Base-by-base conservation (phyloP, 2,113 vertebrate species). In the Herpetotheres cachinnans region DNA sequence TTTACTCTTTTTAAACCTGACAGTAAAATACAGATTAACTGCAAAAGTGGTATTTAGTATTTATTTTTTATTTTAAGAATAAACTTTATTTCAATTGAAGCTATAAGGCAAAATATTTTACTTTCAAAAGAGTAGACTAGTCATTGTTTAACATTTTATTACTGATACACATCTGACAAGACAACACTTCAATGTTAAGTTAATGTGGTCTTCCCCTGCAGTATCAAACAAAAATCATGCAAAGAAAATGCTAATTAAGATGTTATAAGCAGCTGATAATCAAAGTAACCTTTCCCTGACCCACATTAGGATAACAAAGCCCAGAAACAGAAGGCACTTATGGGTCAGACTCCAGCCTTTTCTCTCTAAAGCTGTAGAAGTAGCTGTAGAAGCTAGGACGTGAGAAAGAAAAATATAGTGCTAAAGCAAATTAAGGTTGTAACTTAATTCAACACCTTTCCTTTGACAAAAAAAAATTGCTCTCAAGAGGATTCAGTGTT, bases 251-350 rank as follows among this genome's bases (percentile, higher is more conserved):
- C 55, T 93, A 94, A 94, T 95, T 92, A 91, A 95, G 94, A 81
- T 55, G 34, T 71, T 81, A 81, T 17, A 95, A 63, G 85, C 47
- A 90, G 76, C 0, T 81, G 76, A 93, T 93, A 95, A 86, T 90
- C 78, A 62, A 92, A 92, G 86, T 92, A 95, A 96, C 90, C 89
- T 81, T 89, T 86, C 82, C 65, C 32, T 95, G 94, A 94, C 92
- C 92, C 86, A 71, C 83, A 92, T 92, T 63, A 95, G 90, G 90
- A 83, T 91, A 95, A 84, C 82, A 95, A 97, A 94, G 93, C 83
- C 24, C 29, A 90, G 69, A 59, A 92, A 93, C 88, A 97, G 97
- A 96, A 92, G 86, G 94, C 70, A 93, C 72, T 93, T 90, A 42
- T 42, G 78, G 55, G 66, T 78, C 72, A 40, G 2, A 93, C 56